Conservation (phyloP, 2,113 vertebrate species). For the Heterotilapia buettikoferi region DNA sequence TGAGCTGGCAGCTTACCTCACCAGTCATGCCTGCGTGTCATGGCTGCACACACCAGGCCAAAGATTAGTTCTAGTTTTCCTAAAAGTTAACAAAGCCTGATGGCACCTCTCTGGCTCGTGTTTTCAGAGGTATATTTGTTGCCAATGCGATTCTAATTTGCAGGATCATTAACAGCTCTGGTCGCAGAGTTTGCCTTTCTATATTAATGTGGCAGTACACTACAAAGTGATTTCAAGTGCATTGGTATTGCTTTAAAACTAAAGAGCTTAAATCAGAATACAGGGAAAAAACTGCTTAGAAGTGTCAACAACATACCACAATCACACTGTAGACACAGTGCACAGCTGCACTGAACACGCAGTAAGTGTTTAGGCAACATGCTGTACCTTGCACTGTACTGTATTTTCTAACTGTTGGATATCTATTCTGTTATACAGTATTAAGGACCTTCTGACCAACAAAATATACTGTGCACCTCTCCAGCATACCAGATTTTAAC, state of each 20-base stretch:
- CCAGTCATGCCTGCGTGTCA: not conserved
- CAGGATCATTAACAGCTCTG: not conserved
- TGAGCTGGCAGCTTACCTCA: conserved; percentile 56
- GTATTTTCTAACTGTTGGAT: not conserved
- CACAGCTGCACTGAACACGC: not conserved
- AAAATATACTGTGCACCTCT: not conserved
- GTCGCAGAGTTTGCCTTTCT: accelerated
- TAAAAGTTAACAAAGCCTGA: not conserved
- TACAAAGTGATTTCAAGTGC: not conserved
- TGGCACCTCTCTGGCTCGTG: not conserved
- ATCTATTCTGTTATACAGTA: not conserved
- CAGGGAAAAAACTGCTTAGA: accelerated
- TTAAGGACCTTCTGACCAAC: not conserved
- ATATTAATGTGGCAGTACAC: not conserved
- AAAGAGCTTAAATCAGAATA: not conserved
- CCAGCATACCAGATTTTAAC: not conserved
- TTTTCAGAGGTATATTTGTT: not conserved
- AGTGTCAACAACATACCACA: not conserved
- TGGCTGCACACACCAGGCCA: not conserved
- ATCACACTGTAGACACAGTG: not conserved
- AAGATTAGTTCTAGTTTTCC: not conserved
- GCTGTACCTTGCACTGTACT: not conserved
- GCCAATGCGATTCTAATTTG: not conserved
- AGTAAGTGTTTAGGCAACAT: not conserved
- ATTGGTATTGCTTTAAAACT: not conserved